Percentiles rank a stretch among this genome's conserved stretches.
phyloP scores from a whole-genome alignment of 2,797 vertebrate genomes.

The Vespertilio murinus region DNA sequence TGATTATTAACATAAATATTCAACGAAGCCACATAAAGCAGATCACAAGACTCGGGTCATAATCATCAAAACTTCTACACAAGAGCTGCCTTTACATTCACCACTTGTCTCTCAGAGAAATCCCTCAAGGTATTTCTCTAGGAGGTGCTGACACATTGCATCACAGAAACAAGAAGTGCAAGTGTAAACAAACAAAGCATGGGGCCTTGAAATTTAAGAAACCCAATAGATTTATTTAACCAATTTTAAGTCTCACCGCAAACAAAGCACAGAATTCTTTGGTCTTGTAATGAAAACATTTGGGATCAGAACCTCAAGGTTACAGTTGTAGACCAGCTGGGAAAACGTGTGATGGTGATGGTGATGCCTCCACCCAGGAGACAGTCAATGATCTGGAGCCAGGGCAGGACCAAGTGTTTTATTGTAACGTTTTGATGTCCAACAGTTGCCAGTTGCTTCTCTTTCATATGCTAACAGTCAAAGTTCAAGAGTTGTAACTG shows the following conservation, averaged over 20 bases:
- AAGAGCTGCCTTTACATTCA: not conserved
- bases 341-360: not conserved
- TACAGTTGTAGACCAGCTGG: not conserved
- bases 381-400: not conserved
- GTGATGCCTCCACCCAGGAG: fast-evolving
- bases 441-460: not conserved
- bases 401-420: not conserved
- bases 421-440: not conserved
- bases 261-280: not conserved
- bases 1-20: constrained; percentile 16
- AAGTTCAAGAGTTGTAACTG: not conserved
- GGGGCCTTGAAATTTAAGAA: not conserved
- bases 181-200: constrained; percentile 2
- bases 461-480: not conserved
- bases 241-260: not conserved
- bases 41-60: not conserved
- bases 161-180: constrained; percentile 7
- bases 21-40: not conserved
- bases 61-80: not conserved
- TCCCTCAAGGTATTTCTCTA: not conserved
- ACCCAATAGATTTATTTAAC: not conserved
- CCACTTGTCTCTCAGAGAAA: not conserved
- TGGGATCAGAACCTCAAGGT: not conserved
- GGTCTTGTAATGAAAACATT: not conserved
- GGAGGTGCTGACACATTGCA: not conserved